phyloP scores from a whole-genome alignment of 1,140 invertebrate genomes.

The Ceratina calcarata region DNA sequence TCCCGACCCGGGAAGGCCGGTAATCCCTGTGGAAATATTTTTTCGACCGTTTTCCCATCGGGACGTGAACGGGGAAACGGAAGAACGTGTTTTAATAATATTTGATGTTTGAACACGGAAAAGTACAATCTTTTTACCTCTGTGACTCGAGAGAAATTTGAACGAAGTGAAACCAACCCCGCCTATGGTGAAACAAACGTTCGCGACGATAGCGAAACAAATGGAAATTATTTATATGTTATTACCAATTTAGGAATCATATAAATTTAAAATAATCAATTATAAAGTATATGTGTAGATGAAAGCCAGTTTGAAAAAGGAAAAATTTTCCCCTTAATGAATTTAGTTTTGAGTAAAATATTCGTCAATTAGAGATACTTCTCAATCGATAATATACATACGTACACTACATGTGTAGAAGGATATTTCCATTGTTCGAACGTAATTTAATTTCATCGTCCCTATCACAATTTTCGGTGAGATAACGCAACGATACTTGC shows the following conservation, averaged over 20 bases:
- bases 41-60: not conserved
- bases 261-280: too few species aligned
- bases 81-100: slow-evolving; percentile 12
- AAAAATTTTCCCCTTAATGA: too few species aligned
- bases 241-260: too few species aligned
- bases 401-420: too few species aligned
- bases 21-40: slow-evolving; percentile 37
- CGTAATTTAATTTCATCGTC: slow-evolving; percentile 27
- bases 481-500: not conserved
- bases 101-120: slow-evolving; percentile 25
- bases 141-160: not conserved
- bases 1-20: not conserved
- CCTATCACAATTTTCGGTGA: not conserved
- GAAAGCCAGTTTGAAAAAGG: too few species aligned
- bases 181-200: not conserved
- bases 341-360: too few species aligned
- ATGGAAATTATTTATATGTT: too few species aligned
- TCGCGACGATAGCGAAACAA: too few species aligned
- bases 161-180: slow-evolving; percentile 13
- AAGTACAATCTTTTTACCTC: slow-evolving; percentile 10
- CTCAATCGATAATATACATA: too few species aligned
- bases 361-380: too few species aligned
- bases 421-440: not conserved
- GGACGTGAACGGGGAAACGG: not conserved
- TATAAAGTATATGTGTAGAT: too few species aligned